Percentiles rank a stretch among this genome's conserved stretches.
Evolutionary conservation across 1,140 invertebrate genomes (phyloP).

Genomic region (Drosophila sulfurigaster): DNA sequence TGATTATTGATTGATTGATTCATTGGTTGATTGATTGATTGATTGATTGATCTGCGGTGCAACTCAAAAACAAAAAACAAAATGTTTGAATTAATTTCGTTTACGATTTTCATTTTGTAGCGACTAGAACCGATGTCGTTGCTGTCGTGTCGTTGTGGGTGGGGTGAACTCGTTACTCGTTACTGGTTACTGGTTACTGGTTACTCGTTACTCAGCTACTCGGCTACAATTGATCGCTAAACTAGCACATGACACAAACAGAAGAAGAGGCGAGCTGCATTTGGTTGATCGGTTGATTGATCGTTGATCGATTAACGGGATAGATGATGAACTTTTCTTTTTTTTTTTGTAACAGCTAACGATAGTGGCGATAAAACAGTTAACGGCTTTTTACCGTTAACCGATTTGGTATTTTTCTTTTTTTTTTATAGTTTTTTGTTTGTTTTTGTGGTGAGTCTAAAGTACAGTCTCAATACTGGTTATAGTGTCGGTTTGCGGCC

Average conservation of each 20-base stretch:
- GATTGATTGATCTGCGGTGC: conserved; percentile 1
- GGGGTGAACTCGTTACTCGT: background rate
- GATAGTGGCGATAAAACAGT: conserved; percentile 2
- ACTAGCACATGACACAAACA: conserved; percentile 42
- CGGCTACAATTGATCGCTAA: conserved; percentile 16
- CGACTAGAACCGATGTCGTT: conserved; percentile 26
- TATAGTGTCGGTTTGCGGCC: conserved; percentile 75
- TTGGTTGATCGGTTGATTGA: conserved; percentile 1
- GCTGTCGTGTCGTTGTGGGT: conserved; percentile 22
- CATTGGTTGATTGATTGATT: conserved; percentile 2
- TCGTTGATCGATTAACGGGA: conserved; percentile 23
- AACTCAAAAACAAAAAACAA: conserved; percentile 17
- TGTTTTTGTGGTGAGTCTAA: conserved; percentile 56
- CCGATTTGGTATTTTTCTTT: conserved; percentile 6
- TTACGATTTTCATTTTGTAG: background rate
- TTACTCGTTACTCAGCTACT: conserved; percentile 10
- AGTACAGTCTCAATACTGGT: conserved; percentile 85
- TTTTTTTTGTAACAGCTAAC: background rate
- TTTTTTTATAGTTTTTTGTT: conserved; percentile 4
- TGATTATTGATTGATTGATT: conserved; percentile 5
- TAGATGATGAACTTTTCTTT: background rate
- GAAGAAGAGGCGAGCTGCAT: conserved; percentile 15
- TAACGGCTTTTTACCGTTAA: conserved; percentile 14
- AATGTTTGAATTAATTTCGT: background rate
- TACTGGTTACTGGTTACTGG: conserved; percentile 1